Evolutionary conservation across 2,888 invertebrate species (phyloP), one percentile per base, ranked within the genome.

Genomic region (Metacarcinus magister): DNA sequence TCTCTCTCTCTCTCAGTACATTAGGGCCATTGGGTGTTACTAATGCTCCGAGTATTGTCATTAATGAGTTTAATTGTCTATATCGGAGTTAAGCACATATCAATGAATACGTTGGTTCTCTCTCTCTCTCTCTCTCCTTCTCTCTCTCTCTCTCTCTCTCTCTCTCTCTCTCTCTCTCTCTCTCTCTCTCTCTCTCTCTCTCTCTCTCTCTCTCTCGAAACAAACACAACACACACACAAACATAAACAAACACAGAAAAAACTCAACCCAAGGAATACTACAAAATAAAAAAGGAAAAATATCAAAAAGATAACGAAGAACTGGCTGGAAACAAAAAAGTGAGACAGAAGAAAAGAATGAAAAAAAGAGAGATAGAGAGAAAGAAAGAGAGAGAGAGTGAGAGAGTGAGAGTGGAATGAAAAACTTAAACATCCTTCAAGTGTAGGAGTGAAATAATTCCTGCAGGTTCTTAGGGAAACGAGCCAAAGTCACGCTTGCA

Each of bases 91-190:
- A 23, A 67, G n/a, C 67, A n/a, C 67, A n/a, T 19, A 67, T 67
- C 67, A 67, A n/a, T 67, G 67, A 67, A 67, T 16, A n/a, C 67
- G 23, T 67, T 67, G 19, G 67, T n/a, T n/a, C 67, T 67, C 67
- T 0, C 67, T 2, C n/a, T 2, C 67, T 2, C 67, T n/a, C 67
- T n/a, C 67, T n/a, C 67, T n/a, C 67, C 19, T n/a, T n/a, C 67
- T 67, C 67, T 67, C 67, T 67, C 67, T 67, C 67, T 67, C 67
- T 67, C 67, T 67, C 67, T 67, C 67, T 67, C 67, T 67, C 67
- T 67, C 67, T 67, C 67, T 67, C 60, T 60, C 60, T 60, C 60
- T 60, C 60, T 60, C 60, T 60, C 60, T 60, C 60, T 60, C 60
- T 60, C 60, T 60, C 60, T 60, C 60, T 60, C 60, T 60, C 60